These are phyloP conservation scores for Listrodromus nycthemerus DNA, from an alignment of 2,888 invertebrate species.

Conservation along the genomic window DNA sequence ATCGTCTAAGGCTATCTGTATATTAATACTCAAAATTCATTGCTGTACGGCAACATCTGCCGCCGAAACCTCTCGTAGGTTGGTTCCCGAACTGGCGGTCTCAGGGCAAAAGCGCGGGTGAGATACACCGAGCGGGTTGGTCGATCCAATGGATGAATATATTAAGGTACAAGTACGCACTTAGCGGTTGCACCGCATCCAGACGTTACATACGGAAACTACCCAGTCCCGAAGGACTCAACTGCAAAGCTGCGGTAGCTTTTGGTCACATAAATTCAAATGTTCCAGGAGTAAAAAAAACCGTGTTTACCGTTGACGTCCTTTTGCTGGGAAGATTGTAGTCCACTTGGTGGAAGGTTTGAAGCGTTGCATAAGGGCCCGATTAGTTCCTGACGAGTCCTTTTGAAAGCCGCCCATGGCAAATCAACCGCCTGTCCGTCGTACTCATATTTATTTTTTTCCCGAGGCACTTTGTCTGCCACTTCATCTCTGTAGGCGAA, in stretches of 20 bases:
- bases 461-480: neutral
- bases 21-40: constrained; percentile 64
- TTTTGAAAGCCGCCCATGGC: neutral
- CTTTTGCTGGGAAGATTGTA: too few species aligned
- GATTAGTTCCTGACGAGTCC: neutral
- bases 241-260: constrained; percentile 2
- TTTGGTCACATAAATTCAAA: neutral
- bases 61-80: constrained; percentile 22
- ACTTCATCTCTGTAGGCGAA: neutral
- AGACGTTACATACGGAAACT: constrained; percentile 11
- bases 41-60: constrained; percentile 59
- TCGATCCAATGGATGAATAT: constrained; percentile 46
- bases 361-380: too few species aligned
- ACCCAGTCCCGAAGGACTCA: neutral
- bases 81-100: constrained; percentile 22
- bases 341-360: too few species aligned
- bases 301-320: too few species aligned
- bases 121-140: constrained; percentile 16
- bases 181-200: constrained; percentile 49
- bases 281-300: neutral
- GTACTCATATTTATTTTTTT: neutral
- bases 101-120: constrained; percentile 23
- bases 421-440: neutral
- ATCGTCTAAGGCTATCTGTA: constrained; percentile 53
- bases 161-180: constrained; percentile 57